Percentiles rank a stretch among this genome's conserved stretches.
Evolutionary conservation across 2,888 invertebrate species (phyloP).

Genomic region (Cepaea hortensis): DNA sequence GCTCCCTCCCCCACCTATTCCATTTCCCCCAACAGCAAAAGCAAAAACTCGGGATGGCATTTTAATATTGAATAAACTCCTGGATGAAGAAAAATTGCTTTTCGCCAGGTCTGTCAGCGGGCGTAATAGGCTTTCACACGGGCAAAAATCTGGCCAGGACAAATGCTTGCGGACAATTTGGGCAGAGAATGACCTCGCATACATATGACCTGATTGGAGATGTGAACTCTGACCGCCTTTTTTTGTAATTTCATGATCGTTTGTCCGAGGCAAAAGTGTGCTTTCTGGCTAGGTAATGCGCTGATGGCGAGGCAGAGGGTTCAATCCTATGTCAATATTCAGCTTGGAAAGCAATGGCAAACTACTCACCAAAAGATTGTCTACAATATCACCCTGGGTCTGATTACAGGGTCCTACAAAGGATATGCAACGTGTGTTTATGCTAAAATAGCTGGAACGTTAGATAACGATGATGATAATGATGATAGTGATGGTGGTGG

Average conservation of each 20-base stretch:
- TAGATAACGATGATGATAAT: too few relatives aligned
- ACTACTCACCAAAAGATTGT: background rate
- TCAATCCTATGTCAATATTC: background rate
- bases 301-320: background rate
- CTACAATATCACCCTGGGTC: background rate
- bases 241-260: slow-evolving; percentile 8
- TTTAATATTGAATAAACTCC: slow-evolving; percentile 46
- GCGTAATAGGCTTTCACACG: slow-evolving; percentile 40
- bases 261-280: background rate
- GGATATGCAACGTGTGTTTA: too few relatives aligned
- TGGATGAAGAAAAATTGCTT: slow-evolving; percentile 42
- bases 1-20: background rate
- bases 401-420: background rate
- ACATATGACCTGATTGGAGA: slow-evolving; percentile 39
- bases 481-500: too few relatives aligned
- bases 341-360: background rate
- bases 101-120: slow-evolving; percentile 32
- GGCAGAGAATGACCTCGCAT: slow-evolving; percentile 43
- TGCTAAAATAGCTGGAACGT: too few relatives aligned
- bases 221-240: slow-evolving; percentile 16
- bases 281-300: too few relatives aligned
- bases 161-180: slow-evolving; percentile 45
- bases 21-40: slow-evolving; percentile 2
- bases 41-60: slow-evolving; percentile 35
- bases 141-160: slow-evolving; percentile 36